phyloP scores from a whole-genome alignment of 2,888 invertebrate genomes.

The Archaeoteleia sp. region DNA sequence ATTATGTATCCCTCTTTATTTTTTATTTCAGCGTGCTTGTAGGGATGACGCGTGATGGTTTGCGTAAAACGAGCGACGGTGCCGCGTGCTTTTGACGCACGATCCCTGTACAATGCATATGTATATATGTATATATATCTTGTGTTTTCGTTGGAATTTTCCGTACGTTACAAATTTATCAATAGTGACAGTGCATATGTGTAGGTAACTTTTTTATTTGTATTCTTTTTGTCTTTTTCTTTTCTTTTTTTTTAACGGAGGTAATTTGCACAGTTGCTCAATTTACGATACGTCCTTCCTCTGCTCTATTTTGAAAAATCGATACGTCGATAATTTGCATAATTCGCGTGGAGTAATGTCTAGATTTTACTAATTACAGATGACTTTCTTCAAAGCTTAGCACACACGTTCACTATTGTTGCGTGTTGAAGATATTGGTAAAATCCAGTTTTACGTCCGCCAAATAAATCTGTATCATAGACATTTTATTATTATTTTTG shows the following conservation, averaged over 20 bases:
- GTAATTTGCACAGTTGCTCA: slow-evolving; percentile 43
- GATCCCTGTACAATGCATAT: slow-evolving; percentile 46
- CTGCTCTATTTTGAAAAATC: slow-evolving; percentile 26
- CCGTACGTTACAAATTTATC: slow-evolving; percentile 10
- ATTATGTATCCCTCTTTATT: slow-evolving; percentile 48
- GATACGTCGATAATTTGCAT: slow-evolving; percentile 1
- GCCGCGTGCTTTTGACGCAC: too few relatives aligned
- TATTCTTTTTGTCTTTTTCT: too few relatives aligned
- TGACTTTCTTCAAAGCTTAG: too few relatives aligned
- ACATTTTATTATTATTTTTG: slow-evolving; percentile 7
- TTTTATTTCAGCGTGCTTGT: slow-evolving; percentile 17
- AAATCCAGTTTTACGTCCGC: slow-evolving; percentile 8
- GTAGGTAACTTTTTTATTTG: background rate
- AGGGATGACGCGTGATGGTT: background rate
- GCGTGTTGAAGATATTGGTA: slow-evolving; percentile 5
- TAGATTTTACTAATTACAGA: slow-evolving; percentile 17
- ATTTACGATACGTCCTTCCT: slow-evolving; percentile 30
- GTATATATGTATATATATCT: slow-evolving; percentile 61
- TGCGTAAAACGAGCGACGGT: slow-evolving; percentile 11
- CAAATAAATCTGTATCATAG: slow-evolving; percentile 27
- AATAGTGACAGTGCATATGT: background rate
- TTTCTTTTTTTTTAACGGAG: too few relatives aligned
- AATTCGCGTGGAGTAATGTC: slow-evolving; percentile 3
- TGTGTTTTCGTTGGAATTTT: slow-evolving; percentile 55
- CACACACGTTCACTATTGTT: slow-evolving; percentile 3